Evolutionary conservation across 2,888 invertebrate genomes (phyloP), one percentile per base, ranked within the genome.

Genomic region (Amiota communis): DNA sequence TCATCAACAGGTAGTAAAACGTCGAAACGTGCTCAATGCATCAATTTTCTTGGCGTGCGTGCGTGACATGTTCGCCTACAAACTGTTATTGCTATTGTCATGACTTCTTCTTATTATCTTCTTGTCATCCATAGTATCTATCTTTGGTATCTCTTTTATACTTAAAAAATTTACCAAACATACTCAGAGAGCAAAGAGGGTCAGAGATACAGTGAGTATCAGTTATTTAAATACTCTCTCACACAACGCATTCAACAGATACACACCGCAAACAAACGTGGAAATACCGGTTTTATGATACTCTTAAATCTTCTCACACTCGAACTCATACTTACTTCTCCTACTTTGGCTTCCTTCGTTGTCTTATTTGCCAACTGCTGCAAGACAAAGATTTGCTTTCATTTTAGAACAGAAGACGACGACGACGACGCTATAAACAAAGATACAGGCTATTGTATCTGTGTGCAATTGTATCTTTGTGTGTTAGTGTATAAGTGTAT

Each of bases 1-100:
- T 78, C 77, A 76, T 75, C 81, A 81, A 86, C 88, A 87, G 87
- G 88, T 87, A 87, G 87, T 87, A 86, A 85, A 86, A 81, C 77
- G 80, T 76, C 80, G 79, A 84, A 86, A 87, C 87, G 87, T 87
- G 87, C 87, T 80, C 85, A 82, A 79, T 83, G 76, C 80, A 79
- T 77, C 79, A 80, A 82, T 83, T 81, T 79, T 78, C 82, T 82
- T 81, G 76, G 78, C 75, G 78, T 76, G 72, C 81, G 81, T 86
- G 85, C 85, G 86, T 83, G 85, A 84, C 86, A 84, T 79, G 81
- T 79, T 79, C 78, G 72, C 70, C 74, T 74, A 72, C 49, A 61
- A 78, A 72, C 68, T 13, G 49, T 61, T 61, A 23, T 23, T 36
- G 36, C 36, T 36, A 36, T 36, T 36, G 36, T 36, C 36, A 36